Conservation (phyloP, 2,113 vertebrate genomes). For the Galbula dea region DNA sequence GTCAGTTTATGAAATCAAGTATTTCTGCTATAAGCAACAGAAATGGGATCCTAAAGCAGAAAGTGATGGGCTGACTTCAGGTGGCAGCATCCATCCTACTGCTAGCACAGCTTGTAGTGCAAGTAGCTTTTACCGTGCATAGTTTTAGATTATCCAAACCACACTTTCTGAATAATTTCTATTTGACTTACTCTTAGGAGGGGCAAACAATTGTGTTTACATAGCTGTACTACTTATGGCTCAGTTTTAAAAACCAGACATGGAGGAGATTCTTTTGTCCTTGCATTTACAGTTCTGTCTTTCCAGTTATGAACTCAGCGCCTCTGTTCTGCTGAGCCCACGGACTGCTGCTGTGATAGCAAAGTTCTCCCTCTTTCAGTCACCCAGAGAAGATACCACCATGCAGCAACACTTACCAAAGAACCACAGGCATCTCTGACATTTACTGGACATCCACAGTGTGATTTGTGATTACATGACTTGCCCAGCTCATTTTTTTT, state of each 20-base stretch:
- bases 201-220: not conserved
- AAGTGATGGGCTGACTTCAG: not conserved
- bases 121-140: not conserved
- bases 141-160: not conserved
- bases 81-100: not conserved
- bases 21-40: not conserved
- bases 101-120: not conserved
- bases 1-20: not conserved
- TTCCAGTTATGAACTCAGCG: accelerated
- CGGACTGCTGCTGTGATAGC: not conserved
- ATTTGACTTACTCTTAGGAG: not conserved
- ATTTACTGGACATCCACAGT: not conserved
- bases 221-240: not conserved
- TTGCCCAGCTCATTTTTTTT: constrained; percentile 8
- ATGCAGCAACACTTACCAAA: not conserved
- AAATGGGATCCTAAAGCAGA: not conserved
- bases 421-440: not conserved
- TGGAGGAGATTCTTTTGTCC: not conserved
- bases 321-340: not conserved
- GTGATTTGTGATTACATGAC: not conserved
- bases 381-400: not conserved
- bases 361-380: not conserved
- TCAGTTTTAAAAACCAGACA: not conserved
- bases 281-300: not conserved
- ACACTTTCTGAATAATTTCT: not conserved